Conservation (phyloP, 1,140 invertebrate genomes). For the Bilobella aurantiaca region DNA sequence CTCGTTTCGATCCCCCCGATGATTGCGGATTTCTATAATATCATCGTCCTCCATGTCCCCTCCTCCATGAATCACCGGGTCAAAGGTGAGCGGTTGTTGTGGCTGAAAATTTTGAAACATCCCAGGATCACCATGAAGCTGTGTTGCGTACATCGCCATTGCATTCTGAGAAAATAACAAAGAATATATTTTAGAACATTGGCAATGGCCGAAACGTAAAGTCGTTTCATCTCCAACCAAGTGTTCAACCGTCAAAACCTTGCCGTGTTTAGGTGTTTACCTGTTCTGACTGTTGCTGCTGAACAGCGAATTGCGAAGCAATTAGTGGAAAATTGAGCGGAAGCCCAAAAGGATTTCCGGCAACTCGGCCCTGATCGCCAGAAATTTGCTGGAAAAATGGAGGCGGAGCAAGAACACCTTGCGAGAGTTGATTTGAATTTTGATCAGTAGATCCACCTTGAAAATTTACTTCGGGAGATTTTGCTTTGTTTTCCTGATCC, state of each 20-base stretch:
- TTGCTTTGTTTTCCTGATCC: conserved; percentile 1
- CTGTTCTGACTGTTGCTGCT: conserved; percentile 13
- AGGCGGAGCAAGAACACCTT: conserved; percentile 30
- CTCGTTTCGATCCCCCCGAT: conserved; percentile 7
- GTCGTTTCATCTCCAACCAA: too few relatives aligned
- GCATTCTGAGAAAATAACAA: neutral
- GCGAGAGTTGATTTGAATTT: conserved; percentile 30
- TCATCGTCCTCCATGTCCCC: neutral
- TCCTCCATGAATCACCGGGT: conserved; percentile 6
- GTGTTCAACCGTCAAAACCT: too few relatives aligned
- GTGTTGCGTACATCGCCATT: neutral
- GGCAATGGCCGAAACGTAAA: neutral
- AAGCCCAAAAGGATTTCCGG: conserved; percentile 29
- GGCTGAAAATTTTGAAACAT: neutral
- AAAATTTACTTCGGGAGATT: neutral
- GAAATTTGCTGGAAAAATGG: conserved; percentile 32
- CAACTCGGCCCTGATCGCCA: conserved; percentile 4
- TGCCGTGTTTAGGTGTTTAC: too few relatives aligned
- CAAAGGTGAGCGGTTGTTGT: conserved; percentile 7
- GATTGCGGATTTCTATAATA: neutral
- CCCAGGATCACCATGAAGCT: neutral
- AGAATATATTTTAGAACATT: neutral
- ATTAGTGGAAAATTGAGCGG: conserved; percentile 21
- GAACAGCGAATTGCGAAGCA: conserved; percentile 10
- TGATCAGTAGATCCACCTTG: conserved; percentile 16